A percentile compares a stretch with the other conserved stretches of the same genome.
phyloP scores from a whole-genome alignment of 2,888 invertebrate genomes.

The Cenopis cana region DNA sequence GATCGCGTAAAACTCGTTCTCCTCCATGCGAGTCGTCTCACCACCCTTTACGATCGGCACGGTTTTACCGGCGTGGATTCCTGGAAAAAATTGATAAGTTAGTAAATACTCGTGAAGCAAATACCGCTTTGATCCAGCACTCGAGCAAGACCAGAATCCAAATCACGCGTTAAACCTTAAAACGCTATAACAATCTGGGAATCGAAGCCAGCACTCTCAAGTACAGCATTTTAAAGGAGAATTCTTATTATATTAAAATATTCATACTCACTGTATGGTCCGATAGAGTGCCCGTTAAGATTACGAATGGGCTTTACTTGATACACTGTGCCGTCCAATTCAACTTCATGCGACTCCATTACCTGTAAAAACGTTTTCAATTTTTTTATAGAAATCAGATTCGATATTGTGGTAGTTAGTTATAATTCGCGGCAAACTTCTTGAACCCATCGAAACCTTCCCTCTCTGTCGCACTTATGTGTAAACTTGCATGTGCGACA shows the following conservation, averaged over 20 bases:
- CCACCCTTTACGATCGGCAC: constrained; percentile 99
- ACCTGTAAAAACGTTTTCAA: constrained; percentile 78
- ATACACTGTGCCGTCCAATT: constrained; percentile 97
- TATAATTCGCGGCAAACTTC: no score
- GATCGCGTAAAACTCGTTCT: constrained; percentile 99
- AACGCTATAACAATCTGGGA: no score
- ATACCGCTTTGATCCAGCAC: no score
- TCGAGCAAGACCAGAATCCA: no score
- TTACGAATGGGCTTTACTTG: constrained; percentile 99
- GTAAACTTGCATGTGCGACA: no score
- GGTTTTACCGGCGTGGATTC: constrained; percentile 98
- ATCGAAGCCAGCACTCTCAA: no score
- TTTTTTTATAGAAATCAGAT: not conserved
- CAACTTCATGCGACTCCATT: constrained; percentile 99
- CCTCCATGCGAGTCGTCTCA: constrained; percentile 99
- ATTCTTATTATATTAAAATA: no score
- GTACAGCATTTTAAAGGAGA: no score
- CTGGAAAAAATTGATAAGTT: constrained; percentile 62
- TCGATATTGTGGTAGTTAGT: no score
- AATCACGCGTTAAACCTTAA: no score
- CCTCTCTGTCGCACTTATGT: no score
- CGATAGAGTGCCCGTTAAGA: constrained; percentile 99
- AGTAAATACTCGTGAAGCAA: not conserved
- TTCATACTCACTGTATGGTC: constrained; percentile 94
- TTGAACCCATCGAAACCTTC: no score